phyloP scores from a whole-genome alignment of 2,797 vertebrate species.

The Rhyacichthys aspro region DNA sequence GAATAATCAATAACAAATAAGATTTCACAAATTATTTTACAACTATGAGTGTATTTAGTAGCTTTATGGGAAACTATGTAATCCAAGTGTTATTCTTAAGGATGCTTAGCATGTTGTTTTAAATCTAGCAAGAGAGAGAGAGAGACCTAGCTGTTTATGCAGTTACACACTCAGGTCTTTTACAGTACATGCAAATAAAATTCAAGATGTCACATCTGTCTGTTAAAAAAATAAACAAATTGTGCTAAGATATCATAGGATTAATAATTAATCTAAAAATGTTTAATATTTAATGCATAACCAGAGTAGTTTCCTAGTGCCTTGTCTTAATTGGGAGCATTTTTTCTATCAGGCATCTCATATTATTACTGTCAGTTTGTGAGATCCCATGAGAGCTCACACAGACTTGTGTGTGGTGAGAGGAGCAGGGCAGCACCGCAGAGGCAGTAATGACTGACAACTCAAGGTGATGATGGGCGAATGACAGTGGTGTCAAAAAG shows the following conservation, averaged over 20 bases:
- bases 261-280: slow-evolving; percentile 65
- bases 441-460: slow-evolving; percentile 29
- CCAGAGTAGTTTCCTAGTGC: slow-evolving; percentile 34
- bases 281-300: slow-evolving; percentile 69
- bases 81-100: too few relatives aligned
- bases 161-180: slow-evolving; percentile 10
- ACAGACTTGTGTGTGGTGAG: slow-evolving; percentile 6
- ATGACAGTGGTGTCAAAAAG: slow-evolving; percentile 31
- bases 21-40: too few relatives aligned
- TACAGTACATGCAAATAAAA: slow-evolving; percentile 42
- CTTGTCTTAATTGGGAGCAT: slow-evolving; percentile 60
- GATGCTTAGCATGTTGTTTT: too few relatives aligned
- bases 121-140: too few relatives aligned
- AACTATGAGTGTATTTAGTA: too few relatives aligned
- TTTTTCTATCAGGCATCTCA: slow-evolving; percentile 23
- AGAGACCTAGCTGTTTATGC: slow-evolving; percentile 1
- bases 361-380: slow-evolving; percentile 24
- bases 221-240: slow-evolving; percentile 43
- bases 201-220: slow-evolving; percentile 28
- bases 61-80: too few relatives aligned
- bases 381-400: slow-evolving; percentile 1
- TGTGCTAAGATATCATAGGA: slow-evolving; percentile 42
- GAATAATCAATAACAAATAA: too few relatives aligned
- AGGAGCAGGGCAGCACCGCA: slow-evolving; percentile 1
- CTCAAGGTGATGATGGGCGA: slow-evolving; percentile 29